Evolutionary conservation across 2,888 invertebrate genomes (phyloP), one percentile per base, ranked within the genome.

Genomic region (Baronia brevicornis): DNA sequence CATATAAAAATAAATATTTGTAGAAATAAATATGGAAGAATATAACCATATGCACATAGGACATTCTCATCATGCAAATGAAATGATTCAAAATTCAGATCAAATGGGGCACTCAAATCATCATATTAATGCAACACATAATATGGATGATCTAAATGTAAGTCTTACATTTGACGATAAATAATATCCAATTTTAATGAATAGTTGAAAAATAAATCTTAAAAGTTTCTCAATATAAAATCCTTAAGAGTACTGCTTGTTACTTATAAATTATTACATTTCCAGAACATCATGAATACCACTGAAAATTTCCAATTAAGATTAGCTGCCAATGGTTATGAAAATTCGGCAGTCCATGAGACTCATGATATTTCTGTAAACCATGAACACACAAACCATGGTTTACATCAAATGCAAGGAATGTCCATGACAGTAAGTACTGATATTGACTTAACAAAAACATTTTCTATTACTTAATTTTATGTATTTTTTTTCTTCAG

Each of bases 401-500:
- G 23, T 3, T 34, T 24, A n/a, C 52, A 53, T 13, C n/a, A n/a
- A n/a, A n/a, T n/a, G n/a, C n/a, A n/a, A n/a, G 43, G 46, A 38
- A 68, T 71, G 70, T 49, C 63, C 18, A 75, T 75, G 74, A 71
- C 73, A 24, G 75, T 75, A 55, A 66, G 69, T 37, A 28, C 15
- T 23, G 7, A 18, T 15, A 24, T 5, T 7, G 7, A 17, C 12
- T 30, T 21, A 20, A 10, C 13, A 14, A 20, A 20, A 12, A 2
- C 8, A 8, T 5, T 13, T 12, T 2, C 13, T 3, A 13, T n/a
- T 24, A n/a, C n/a, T 28, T 6, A 20, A 20, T 5, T 13, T 3
- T 2, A 7, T 27, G 15, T 23, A 7, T 22, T 18, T 27, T 34
- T 35, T 44, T 63, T 71, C 91, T 91, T 77, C 75, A 90, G 87